Percentiles rank a stretch among this genome's conserved stretches.
Evolutionary conservation across 2,113 vertebrate genomes (phyloP).

Genomic region (Neotoma lepida): DNA sequence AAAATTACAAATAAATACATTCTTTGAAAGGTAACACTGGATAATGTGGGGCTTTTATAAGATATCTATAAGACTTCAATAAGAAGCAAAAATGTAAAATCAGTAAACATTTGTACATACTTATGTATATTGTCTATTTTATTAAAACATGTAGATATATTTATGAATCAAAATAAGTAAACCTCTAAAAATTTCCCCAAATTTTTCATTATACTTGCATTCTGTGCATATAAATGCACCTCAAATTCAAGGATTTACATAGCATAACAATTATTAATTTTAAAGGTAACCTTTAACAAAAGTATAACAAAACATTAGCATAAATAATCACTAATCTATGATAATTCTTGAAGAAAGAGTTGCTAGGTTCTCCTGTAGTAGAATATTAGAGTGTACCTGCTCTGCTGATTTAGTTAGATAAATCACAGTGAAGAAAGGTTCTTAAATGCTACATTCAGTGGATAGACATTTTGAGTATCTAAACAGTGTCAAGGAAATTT

Average conservation of each 20-base stretch:
- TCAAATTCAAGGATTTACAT: slow-evolving; percentile 29
- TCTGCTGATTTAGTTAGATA: background rate
- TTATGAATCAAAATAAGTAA: background rate
- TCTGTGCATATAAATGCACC: background rate
- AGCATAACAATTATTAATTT: background rate
- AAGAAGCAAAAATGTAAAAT: background rate
- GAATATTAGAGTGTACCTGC: background rate
- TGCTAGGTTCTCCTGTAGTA: background rate
- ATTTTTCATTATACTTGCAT: slow-evolving; percentile 58
- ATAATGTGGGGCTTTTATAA: background rate
- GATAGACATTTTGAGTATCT: background rate
- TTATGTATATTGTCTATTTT: background rate
- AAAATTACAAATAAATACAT: background rate
- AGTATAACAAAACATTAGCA: background rate
- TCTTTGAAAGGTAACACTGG: background rate
- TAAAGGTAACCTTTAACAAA: background rate
- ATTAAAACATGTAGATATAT: background rate
- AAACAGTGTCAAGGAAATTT: background rate
- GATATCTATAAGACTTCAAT: background rate
- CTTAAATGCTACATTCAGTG: background rate
- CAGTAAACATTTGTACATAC: background rate
- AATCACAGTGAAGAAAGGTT: background rate
- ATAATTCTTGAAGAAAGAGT: background rate
- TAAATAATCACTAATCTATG: background rate
- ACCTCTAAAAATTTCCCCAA: background rate